phyloP scores from a whole-genome alignment of 2,888 invertebrate species.

The Lottia scabra region DNA sequence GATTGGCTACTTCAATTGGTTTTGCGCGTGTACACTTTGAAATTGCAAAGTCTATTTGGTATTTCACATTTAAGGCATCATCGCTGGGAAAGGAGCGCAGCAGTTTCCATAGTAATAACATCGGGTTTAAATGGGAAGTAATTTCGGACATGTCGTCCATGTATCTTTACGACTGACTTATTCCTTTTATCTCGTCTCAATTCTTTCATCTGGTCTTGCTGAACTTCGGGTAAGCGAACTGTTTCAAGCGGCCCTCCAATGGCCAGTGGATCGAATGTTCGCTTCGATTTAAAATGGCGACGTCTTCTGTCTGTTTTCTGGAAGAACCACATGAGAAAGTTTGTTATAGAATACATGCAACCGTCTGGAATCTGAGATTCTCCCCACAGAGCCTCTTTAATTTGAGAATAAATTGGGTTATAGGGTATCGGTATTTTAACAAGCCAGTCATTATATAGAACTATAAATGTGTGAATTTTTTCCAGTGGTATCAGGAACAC shows the following conservation, averaged over 20 bases:
- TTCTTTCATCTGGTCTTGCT: background rate
- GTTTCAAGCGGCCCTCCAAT: background rate
- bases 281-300: background rate
- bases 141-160: background rate
- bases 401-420: conserved; percentile 38
- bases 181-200: background rate
- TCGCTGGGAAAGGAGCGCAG: background rate
- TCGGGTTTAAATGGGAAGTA: background rate
- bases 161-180: background rate
- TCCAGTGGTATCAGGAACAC: conserved; percentile 43
- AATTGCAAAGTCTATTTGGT: no score
- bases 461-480: conserved; percentile 40
- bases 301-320: conserved; percentile 29
- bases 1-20: no score
- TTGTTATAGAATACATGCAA: conserved; percentile 51
- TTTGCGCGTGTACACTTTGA: no score
- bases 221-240: background rate
- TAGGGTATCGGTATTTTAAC: conserved; percentile 46
- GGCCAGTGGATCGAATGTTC: background rate
- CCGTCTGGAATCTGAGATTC: conserved; percentile 48
- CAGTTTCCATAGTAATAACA: background rate
- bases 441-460: conserved; percentile 46
- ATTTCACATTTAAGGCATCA: no score
- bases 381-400: conserved; percentile 49
- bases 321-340: conserved; percentile 56